Conservation (phyloP, 2,113 vertebrate species). For the Gambusia affinis region DNA sequence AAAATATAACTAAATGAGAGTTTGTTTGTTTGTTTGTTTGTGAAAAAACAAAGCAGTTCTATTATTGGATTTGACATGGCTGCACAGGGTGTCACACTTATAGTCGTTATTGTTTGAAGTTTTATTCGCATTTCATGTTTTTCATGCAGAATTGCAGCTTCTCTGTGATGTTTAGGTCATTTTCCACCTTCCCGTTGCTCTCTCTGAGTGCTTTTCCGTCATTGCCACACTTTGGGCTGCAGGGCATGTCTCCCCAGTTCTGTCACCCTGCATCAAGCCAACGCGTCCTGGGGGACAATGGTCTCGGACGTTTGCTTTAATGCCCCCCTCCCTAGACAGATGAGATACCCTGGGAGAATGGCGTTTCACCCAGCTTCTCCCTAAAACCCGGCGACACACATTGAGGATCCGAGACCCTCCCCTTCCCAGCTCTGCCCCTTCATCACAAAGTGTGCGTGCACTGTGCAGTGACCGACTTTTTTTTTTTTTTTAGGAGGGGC, state of each 20-base stretch:
- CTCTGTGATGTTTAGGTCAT: no score
- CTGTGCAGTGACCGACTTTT: conserved; percentile 76
- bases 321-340: conserved; percentile 56
- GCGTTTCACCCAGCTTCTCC: conserved; percentile 51
- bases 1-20: background rate
- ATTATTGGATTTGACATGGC: no score
- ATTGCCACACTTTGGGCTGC: conserved; percentile 22
- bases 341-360: conserved; percentile 61
- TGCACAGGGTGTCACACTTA: no score
- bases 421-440: conserved; percentile 28
- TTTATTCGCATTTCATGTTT: no score
- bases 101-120: no score
- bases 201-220: conserved; percentile 7
- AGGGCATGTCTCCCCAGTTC: conserved; percentile 63
- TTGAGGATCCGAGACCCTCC: background rate
- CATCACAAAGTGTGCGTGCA: conserved; percentile 63
- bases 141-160: background rate
- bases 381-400: conserved; percentile 29
- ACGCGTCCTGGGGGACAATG: conserved; percentile 68
- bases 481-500: conserved; percentile 4
- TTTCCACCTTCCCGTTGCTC: background rate
- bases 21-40: no score
- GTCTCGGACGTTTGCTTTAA: conserved; percentile 22
- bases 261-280: conserved; percentile 67
- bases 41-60: no score